Base-by-base conservation (phyloP, 2,888 invertebrate genomes). In the Melanostoma scalare region DNA sequence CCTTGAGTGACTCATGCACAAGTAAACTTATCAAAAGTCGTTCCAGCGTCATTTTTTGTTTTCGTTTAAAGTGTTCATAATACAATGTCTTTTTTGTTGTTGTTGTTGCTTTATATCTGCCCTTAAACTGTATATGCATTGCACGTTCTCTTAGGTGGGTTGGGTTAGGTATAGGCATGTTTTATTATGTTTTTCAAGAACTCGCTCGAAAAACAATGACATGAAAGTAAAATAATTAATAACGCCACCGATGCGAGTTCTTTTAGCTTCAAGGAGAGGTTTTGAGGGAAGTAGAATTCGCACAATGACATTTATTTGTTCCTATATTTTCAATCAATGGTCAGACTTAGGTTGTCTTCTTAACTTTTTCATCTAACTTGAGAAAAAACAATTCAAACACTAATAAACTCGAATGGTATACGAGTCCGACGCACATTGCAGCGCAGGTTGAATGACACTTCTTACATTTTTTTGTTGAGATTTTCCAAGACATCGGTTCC, bases 1-100 rank as follows among this genome's bases (percentile, higher is more conserved):
- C 82, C 78, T 82, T 82, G 82, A 61, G 40, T 82, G 82, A 82
- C 72, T 82, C 82, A 82, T 78, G 52, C 61, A 61, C 46, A 56
- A 56, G 68, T 78, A 56, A 55, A 50, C 20, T 73, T 77, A 82
- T 67, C 61, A 68, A 77, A 53, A 55, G 48, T 60, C 53, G 46
- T 75, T 46, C 36, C 71, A 71, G 48, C 67, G 73, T 78, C 44
- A 67, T 69, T 68, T 78, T 63, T 78, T 82, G 68, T 78, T 71
- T 55, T 55, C 55, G 42, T 68, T 73, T 68, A 35, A 68, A 77
- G 65, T 72, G 42, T 53, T 72, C 77, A 63, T 53, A 63, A 20
- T 20, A 20, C 20, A 20, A 20, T 20, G 20, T 74, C 36, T 20
- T 52, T 36, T 58, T 48, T 50, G 36, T 4, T 56, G 3, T 44